Base-by-base conservation (phyloP, 2,113 vertebrate genomes). In the Scortum barcoo region DNA sequence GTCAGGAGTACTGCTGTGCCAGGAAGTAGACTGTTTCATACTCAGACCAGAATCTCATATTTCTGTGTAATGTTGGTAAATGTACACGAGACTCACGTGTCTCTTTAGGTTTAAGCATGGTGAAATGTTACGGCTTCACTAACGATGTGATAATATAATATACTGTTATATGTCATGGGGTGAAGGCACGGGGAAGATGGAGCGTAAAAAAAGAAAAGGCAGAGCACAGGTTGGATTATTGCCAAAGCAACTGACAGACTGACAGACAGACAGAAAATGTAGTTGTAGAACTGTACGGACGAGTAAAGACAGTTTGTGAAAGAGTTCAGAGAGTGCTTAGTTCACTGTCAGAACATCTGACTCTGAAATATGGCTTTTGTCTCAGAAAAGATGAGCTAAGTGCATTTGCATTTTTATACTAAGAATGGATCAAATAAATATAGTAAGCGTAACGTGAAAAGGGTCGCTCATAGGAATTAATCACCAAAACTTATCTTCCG, bases 171-270 rank as follows among this genome's bases (percentile, higher is more conserved):
- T 6, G 33, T 83, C 78, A 50, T 2, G 44, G 50, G 24, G 7
- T 62, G 77, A 44, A 40, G 26, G 30, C 48, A 22, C n/a, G 19
- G 74, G 63, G 30, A 46, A 69, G 71, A 56, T 17, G 48, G 79
- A 67, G 81, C 5, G 12, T 26, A 33, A 3, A 16, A 38, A 83
- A 38, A 72, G 68, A 62, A 60, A 72, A 74, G 26, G 19, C 38
- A 63, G 30, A 51, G 7, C 19, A 9, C 58, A 40, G 22, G 51
- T 30, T 74, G 75, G 83, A 86, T 58, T 50, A 5, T 67, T 86
- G 70, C 82, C 85, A 89, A 60, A 63, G 54, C 50, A 73, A 75
- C 74, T 74, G 66, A 60, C 54, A 84, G 78, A 91, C 63, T 76
- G 86, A 87, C 80, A 81, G 83, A 81, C 62, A 40, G 53, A 70